Evolutionary conservation across 1,140 invertebrate species (phyloP).

Genomic region (Anastatus disparis): DNA sequence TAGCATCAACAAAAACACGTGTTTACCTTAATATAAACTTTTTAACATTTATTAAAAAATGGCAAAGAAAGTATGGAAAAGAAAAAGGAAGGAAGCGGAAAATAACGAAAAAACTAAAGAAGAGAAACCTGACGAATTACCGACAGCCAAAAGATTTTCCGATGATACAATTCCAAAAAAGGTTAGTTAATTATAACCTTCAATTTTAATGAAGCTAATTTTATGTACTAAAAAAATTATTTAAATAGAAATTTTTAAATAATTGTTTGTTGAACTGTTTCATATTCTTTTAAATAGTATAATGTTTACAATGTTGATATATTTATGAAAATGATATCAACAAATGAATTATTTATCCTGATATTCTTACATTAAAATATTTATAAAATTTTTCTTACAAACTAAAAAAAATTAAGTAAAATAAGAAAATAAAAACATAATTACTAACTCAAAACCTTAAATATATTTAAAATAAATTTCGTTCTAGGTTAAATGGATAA

Average conservation of each 20-base stretch:
- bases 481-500: conserved; percentile 86
- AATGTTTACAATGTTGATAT: conserved; percentile 16
- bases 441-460: background rate
- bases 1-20: no score
- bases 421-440: no score
- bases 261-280: no score
- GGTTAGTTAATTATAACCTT: conserved; percentile 53
- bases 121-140: conserved; percentile 43
- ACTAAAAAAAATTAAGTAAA: no score
- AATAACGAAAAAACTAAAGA: conserved; percentile 36
- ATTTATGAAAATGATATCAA: conserved; percentile 13
- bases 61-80: conserved; percentile 52
- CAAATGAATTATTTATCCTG: conserved; percentile 46
- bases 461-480: conserved; percentile 45
- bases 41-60: conserved; percentile 33
- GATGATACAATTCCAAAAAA: conserved; percentile 65
- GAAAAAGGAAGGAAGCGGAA: conserved; percentile 48
- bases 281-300: background rate
- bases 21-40: no score
- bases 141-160: conserved; percentile 58
- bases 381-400: background rate
- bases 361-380: background rate
- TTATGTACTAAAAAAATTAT: no score
- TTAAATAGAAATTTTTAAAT: no score
- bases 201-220: conserved; percentile 1